Base-by-base conservation (phyloP, 1,140 invertebrate species). In the Stenopsyche tienmushanensis region DNA sequence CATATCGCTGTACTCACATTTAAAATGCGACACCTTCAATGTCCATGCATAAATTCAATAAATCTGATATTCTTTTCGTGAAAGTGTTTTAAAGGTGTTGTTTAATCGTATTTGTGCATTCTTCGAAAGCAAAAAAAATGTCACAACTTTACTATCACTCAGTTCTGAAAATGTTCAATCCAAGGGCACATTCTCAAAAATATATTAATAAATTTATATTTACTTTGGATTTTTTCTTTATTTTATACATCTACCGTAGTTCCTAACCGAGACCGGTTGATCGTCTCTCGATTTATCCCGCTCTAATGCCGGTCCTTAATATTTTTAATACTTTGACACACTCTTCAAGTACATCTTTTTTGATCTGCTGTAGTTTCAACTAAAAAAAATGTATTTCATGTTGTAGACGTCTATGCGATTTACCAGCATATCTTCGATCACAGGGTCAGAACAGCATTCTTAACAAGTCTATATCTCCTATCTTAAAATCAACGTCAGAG, bases 361-460 rank as follows among this genome's bases (percentile, higher is more conserved):
- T 7, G 15, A 50, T 23, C 15, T 47, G 59, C 59, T 58, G 53
- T 65, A 47, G 50, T 62, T 54, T 45, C 26, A 42, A 18, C 62
- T 63, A 67, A 63, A 57, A n/a, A n/a, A n/a, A 67, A 63, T 57
- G 58, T 53, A 57, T 60, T 58, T 3, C 50, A 67, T 26, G 20
- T 44, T 57, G 52, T 63, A 57, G 55, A 63, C 50, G 63, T 63
- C 53, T 63, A 62, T 47, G 55, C 39, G 21, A 26, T 44, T 62
- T 45, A 18, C 21, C 50, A 26, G 29, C 20, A 52, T 24, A 57
- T 62, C 54, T 45, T 67, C 45, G 63, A 67, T 67, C 66, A 67
- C 66, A 67, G 66, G 66, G 60, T 67, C 62, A 60, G 62, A 59
- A 67, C 62, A 63, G 44, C 62, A 67, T 62, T 67, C 66, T 17